Conservation (phyloP, 2,888 invertebrate genomes). For the Homarus gammarus region DNA sequence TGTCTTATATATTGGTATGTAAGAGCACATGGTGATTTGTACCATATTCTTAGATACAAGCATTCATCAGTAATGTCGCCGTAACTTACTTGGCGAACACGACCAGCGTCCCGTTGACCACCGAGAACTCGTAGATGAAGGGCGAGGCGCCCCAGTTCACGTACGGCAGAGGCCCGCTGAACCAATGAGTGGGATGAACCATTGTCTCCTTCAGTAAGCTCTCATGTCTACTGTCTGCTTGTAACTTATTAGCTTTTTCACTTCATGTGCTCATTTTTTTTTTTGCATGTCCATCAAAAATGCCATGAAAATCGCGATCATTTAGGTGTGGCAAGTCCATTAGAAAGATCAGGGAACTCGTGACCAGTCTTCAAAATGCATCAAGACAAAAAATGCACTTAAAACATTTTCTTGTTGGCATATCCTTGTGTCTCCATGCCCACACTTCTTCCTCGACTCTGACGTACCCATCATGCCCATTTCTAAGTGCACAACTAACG, state of each 20-base stretch:
- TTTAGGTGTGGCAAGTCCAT: too few species aligned
- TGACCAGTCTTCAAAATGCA: not conserved
- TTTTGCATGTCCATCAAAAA: too few species aligned
- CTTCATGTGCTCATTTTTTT: not conserved
- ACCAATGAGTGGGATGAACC: not conserved
- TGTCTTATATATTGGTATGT: too few species aligned
- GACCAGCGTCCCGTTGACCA: conserved; percentile 21
- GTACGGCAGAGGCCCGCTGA: not conserved
- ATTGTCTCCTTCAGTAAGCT: not conserved
- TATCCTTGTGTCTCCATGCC: too few species aligned
- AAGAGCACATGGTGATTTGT: too few species aligned
- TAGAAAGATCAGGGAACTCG: too few species aligned
- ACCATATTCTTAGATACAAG: too few species aligned
- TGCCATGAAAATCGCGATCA: too few species aligned
- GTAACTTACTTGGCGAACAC: conserved; percentile 18
- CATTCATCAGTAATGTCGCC: too few species aligned
- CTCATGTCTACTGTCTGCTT: not conserved
- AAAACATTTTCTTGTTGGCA: too few species aligned
- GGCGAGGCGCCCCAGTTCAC: not conserved
- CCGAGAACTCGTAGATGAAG: conserved; percentile 8
- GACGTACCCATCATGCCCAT: not conserved
- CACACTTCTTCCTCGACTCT: not conserved
- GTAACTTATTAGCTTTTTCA: not conserved
- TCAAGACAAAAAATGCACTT: too few species aligned
- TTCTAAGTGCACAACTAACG: too few species aligned